phyloP scores from a whole-genome alignment of 2,113 vertebrate species.

The Cisticola juncidis region DNA sequence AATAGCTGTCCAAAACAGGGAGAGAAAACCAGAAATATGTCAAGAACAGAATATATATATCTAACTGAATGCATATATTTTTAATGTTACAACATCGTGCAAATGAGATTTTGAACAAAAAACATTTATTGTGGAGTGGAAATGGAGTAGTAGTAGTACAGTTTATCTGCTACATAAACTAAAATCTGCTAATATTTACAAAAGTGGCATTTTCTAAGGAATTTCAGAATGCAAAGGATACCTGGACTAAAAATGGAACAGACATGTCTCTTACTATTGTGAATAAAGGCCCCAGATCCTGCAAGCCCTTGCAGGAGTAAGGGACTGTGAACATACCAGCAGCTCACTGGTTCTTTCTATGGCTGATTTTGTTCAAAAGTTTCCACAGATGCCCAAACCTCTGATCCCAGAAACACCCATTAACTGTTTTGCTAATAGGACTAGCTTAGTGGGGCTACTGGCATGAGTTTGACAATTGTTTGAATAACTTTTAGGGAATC shows the following conservation, averaged over 20 bases:
- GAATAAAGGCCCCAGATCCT: background rate
- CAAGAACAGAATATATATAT: background rate
- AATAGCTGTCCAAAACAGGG: background rate
- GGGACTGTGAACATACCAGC: background rate
- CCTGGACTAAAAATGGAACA: background rate
- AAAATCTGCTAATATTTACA: background rate
- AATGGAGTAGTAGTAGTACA: background rate
- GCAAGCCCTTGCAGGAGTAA: background rate
- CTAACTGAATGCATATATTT: background rate
- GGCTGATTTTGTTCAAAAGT: background rate
- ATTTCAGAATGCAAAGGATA: constrained; percentile 2
- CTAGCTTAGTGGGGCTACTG: background rate
- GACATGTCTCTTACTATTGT: background rate
- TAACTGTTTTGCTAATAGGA: background rate
- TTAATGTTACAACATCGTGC: background rate
- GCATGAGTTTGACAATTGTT: background rate
- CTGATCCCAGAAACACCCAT: background rate
- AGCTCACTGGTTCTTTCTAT: background rate
- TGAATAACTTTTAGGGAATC: background rate
- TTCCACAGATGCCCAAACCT: background rate
- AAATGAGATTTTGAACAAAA: background rate
- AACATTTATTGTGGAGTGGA: background rate
- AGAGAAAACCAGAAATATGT: background rate
- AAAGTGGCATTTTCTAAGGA: background rate
- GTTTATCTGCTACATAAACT: background rate